phyloP scores from a whole-genome alignment of 2,113 vertebrate genomes.

The Sarotherodon lohbergeri region DNA sequence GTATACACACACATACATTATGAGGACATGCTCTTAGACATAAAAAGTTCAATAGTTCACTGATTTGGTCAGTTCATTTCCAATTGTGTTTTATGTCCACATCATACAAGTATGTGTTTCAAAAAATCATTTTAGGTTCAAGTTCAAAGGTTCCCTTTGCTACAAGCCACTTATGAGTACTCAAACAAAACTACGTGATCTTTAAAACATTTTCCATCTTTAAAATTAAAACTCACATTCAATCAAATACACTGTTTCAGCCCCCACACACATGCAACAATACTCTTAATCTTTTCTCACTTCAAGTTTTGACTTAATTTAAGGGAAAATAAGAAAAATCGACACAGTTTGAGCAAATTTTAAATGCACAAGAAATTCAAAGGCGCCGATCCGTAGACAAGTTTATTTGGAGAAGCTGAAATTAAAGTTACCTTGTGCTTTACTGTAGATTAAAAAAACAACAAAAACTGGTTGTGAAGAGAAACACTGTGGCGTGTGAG shows the following conservation, averaged over 20 bases:
- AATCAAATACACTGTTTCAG: not conserved
- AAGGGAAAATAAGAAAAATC: not conserved
- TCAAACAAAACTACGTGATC: not conserved
- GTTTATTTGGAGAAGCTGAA: not conserved
- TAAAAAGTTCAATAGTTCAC: accelerated
- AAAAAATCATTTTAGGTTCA: not conserved
- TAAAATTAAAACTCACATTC: not conserved
- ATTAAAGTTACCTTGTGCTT: not conserved
- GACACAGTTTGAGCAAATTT: not conserved
- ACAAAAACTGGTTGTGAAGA: not conserved
- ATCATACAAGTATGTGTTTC: accelerated
- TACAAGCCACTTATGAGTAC: not conserved
- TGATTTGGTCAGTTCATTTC: not conserved
- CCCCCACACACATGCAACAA: accelerated
- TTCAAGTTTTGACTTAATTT: not conserved
- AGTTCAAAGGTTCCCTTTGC: not conserved
- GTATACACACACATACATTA: not conserved
- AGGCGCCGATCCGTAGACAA: accelerated
- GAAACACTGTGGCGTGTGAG: not conserved
- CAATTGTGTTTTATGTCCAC: not conserved
- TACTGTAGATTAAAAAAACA: not conserved
- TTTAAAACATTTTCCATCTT: not conserved
- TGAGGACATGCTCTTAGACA: not conserved
- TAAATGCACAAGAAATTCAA: not conserved
- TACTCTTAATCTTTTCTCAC: too few relatives aligned